phyloP scores from a whole-genome alignment of 2,113 vertebrate species.

The Beaufortia kweichowensis region DNA sequence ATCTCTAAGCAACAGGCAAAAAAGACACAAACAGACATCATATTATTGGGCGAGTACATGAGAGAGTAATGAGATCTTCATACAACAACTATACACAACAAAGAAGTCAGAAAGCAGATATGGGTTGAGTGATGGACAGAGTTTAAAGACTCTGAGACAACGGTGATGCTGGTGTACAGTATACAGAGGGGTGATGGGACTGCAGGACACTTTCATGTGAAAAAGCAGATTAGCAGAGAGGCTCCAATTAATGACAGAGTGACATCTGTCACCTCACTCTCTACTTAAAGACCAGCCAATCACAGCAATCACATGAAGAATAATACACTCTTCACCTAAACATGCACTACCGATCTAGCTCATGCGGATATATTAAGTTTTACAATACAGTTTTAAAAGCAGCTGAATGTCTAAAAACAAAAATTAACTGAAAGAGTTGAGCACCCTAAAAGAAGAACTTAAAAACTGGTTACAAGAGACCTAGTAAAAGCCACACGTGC shows the following conservation, averaged over 20 bases:
- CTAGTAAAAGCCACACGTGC: background rate
- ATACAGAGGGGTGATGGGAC: conserved; percentile 2
- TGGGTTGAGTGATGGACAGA: conserved; percentile 37
- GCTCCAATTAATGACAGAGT: conserved; percentile 62
- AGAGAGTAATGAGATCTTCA: background rate
- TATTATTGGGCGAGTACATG: background rate
- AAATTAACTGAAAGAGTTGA: too few species aligned
- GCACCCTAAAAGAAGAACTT: too few species aligned
- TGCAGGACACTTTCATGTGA: conserved; percentile 51
- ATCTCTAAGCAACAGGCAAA: background rate
- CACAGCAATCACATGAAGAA: conserved; percentile 38
- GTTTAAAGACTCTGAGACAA: conserved; percentile 6
- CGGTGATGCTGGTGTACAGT: background rate
- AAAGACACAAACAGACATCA: background rate
- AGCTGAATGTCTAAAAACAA: too few species aligned
- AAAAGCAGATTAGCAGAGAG: conserved; percentile 55
- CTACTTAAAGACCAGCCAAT: conserved; percentile 48
- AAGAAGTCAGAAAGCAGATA: background rate
- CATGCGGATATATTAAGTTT: background rate
- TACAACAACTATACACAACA: background rate
- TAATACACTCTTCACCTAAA: too few species aligned
- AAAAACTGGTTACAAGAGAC: background rate
- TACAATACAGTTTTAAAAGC: too few species aligned
- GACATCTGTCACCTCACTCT: conserved; percentile 49
- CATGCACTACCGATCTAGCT: conserved; percentile 42